These are phyloP conservation scores for Cataglyphis altisquamis DNA, from an alignment of 2,888 invertebrate genomes.

Conservation along the genomic window DNA sequence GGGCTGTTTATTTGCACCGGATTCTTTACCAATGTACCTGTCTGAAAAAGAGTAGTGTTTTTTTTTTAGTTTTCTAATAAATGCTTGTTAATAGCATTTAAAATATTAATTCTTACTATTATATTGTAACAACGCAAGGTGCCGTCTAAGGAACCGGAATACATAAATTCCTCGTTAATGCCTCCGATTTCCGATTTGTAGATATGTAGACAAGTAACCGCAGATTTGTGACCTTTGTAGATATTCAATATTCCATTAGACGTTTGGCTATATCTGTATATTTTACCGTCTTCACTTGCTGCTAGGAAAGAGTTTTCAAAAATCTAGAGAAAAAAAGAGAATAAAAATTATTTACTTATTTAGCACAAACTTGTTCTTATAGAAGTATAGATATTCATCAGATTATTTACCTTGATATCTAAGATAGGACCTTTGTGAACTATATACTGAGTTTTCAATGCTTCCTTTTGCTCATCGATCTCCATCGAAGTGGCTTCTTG, in stretches of 20 bases:
- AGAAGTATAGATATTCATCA: background rate
- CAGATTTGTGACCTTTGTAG: conserved; percentile 88
- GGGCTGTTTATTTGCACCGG: conserved; percentile 88
- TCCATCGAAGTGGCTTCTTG: conserved; percentile 43
- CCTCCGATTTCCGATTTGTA: conserved; percentile 81
- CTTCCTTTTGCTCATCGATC: conserved; percentile 68
- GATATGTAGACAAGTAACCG: conserved; percentile 89
- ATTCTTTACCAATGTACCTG: conserved; percentile 87
- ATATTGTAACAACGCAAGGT: conserved; percentile 89
- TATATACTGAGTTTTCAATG: conserved; percentile 78
- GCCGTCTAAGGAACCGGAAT: conserved; percentile 89
- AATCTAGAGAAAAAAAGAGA: conserved; percentile 86
- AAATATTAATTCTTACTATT: conserved; percentile 84
- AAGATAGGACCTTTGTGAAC: conserved; percentile 85
- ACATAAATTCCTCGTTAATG: conserved; percentile 87
- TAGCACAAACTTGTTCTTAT: background rate
- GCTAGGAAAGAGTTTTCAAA: conserved; percentile 89
- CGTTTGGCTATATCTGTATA: conserved; percentile 88
- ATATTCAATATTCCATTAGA: conserved; percentile 88
- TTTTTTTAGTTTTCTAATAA: conserved; percentile 15
- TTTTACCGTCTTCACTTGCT: conserved; percentile 89
- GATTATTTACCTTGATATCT: conserved; percentile 83
- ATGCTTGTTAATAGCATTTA: background rate
- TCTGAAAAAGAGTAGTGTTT: conserved; percentile 85
- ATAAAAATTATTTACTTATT: background rate